These are phyloP conservation scores for Sphaeramia orbicularis DNA, from an alignment of 2,797 vertebrate species.

Conservation along the genomic window DNA sequence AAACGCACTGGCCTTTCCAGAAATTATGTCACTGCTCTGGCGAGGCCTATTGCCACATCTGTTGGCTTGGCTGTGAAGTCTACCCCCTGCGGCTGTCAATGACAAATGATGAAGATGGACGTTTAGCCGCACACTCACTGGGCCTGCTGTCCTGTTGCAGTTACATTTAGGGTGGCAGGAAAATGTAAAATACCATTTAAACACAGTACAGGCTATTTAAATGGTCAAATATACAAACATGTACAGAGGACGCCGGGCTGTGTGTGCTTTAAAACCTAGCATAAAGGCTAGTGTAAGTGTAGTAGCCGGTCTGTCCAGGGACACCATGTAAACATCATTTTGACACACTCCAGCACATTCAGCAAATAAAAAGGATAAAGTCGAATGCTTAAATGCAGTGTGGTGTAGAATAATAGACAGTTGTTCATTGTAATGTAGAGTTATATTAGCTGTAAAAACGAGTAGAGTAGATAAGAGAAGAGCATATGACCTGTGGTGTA, in stretches of 20 bases:
- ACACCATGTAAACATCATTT: neutral
- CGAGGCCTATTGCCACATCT: constrained; percentile 72
- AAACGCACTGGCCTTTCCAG: constrained; percentile 55
- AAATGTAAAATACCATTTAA: neutral
- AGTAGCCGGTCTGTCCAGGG: neutral
- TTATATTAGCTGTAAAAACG: neutral
- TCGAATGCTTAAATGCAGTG: neutral
- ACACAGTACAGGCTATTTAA: neutral
- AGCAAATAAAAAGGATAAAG: neutral
- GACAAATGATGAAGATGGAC: constrained; percentile 67
- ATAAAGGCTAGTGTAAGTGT: neutral
- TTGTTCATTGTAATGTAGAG: neutral
- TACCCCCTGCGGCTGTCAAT: constrained; percentile 58
- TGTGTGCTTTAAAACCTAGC: constrained; percentile 13
- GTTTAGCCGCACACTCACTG: constrained; percentile 23
- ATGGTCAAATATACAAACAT: neutral
- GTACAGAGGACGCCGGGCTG: constrained; percentile 16
- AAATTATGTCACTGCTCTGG: constrained; percentile 64
- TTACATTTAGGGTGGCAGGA: neutral
- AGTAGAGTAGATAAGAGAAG: too few species aligned
- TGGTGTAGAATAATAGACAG: too few species aligned
- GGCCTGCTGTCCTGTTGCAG: constrained; percentile 31
- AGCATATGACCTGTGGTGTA: constrained; percentile 5
- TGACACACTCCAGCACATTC: neutral
- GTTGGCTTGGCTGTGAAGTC: constrained; percentile 57